Evolutionary conservation across 2,797 vertebrate genomes (phyloP).

Genomic region (Gadopsis bispinosus): DNA sequence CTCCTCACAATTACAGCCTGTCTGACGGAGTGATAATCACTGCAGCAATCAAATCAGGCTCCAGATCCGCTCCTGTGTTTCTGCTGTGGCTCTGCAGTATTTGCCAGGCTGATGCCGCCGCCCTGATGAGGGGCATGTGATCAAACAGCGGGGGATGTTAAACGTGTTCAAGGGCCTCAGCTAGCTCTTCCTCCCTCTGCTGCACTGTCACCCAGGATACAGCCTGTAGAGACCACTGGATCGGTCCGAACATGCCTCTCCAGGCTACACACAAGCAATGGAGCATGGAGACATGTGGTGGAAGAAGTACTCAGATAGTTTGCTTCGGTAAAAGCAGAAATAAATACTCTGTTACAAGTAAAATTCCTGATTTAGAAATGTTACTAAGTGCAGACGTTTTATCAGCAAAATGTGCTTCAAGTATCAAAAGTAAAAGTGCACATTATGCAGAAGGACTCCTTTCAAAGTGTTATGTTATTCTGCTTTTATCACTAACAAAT

Average conservation of each 20-base stretch:
- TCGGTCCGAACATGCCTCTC: neutral
- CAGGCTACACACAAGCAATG: no score
- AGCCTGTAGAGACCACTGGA: neutral
- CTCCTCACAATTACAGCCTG: conserved; percentile 78
- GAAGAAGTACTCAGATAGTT: neutral
- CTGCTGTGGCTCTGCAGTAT: neutral
- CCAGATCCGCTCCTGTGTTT: conserved; percentile 19
- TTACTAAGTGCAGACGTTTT: no score
- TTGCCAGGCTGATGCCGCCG: neutral
- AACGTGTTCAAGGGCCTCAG: neutral
- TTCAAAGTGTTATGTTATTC: no score
- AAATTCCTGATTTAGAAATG: neutral
- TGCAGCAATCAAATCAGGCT: conserved; percentile 46
- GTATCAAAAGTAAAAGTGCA: no score
- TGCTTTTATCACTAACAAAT: no score
- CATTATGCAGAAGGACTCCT: no score
- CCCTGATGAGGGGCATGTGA: neutral
- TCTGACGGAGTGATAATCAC: conserved; percentile 51
- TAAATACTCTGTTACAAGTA: no score
- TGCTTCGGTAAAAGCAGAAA: no score
- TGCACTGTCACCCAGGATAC: neutral
- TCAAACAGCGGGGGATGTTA: neutral
- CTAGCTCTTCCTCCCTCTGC: neutral
- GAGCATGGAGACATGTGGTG: neutral
- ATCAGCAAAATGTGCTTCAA: no score